Evolutionary conservation across 2,888 invertebrate species (phyloP), one percentile per base, ranked within the genome.

Genomic region (Allacma fusca): DNA sequence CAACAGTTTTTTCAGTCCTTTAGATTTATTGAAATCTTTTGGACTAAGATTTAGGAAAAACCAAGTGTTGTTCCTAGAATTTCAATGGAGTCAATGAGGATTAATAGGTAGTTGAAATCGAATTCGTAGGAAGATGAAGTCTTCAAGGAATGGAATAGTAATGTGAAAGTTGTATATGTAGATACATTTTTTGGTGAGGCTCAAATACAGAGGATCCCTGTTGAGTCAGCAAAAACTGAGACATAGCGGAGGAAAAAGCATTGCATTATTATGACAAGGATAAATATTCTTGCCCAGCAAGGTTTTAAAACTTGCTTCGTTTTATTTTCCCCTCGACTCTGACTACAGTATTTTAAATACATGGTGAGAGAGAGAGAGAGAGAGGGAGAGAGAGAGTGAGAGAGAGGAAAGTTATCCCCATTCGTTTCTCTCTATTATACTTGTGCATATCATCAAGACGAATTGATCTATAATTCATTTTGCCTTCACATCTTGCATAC

Each of bases 381-480:
- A 13, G 65, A 28, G 29, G 24, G 1, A 65, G n/a, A n/a, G n/a
- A n/a, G n/a, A n/a, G n/a, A 50, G 24, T 5, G 1, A 65, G 1
- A n/a, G 65, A 13, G 65, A 28, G 29, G 24, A 16, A 65, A 26
- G 65, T 19, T 19, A 65, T 65, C 19, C n/a, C 24, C 28, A 13
- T 19, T 28, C 12, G 19, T 28, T 65, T n/a, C 26, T 65, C 65
- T 29, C 65, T 28, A 29, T 65, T 65, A 26, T 28, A 26, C 24
- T 23, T 68, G 34, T 40, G 21, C 21, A 24, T 21, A 29, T 29
- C 29, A 29, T 26, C 21, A 34, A 68, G 43, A 68, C 40, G 68
- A 68, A 68, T 68, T 68, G 68, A 28, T 68, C 68, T 34, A 68
- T 68, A 68, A 68, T 68, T 68, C 68, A 68, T 68, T 68, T 68